A percentile compares a stretch with the other conserved stretches of the same genome.
Conservation (phyloP, 2,797 vertebrate species). For the Cottoperca gobio region DNA sequence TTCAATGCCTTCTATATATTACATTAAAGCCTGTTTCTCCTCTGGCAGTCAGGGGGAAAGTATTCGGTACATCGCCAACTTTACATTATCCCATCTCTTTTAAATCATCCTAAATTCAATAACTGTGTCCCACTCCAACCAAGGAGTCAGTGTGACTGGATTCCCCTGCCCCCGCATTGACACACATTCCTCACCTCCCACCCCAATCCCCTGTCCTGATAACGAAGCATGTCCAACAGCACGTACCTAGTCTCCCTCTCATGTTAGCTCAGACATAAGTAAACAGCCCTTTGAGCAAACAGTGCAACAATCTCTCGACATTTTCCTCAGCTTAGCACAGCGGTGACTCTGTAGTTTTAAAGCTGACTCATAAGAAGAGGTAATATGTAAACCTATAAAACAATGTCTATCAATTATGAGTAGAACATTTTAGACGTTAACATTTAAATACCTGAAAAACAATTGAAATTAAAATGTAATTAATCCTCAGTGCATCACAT, state of each 20-base stretch:
- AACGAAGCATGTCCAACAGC: slow-evolving; percentile 85
- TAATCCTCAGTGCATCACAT: background rate
- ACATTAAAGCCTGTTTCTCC: slow-evolving; percentile 2
- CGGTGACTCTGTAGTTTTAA: slow-evolving; percentile 42
- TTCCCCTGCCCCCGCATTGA: slow-evolving; percentile 70
- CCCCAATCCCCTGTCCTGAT: slow-evolving; percentile 68
- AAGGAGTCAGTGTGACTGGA: slow-evolving; percentile 84
- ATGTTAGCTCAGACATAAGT: slow-evolving; percentile 85
- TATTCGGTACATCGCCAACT: slow-evolving; percentile 54
- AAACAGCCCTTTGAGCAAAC: slow-evolving; percentile 85
- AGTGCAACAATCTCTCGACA: slow-evolving; percentile 75
- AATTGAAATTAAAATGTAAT: background rate
- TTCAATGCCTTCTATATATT: slow-evolving; percentile 51
- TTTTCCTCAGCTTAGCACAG: slow-evolving; percentile 44
- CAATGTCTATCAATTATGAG: background rate
- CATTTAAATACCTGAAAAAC: background rate
- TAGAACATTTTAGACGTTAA: background rate
- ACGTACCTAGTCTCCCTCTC: slow-evolving; percentile 85
- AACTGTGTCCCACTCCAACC: slow-evolving; percentile 65
- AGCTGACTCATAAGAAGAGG: slow-evolving; percentile 32
- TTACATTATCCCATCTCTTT: slow-evolving; percentile 35
- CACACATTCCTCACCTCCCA: slow-evolving; percentile 73
- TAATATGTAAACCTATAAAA: background rate
- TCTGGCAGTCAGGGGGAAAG: slow-evolving; percentile 28
- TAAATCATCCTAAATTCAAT: slow-evolving; percentile 65